phyloP scores from a whole-genome alignment of 2,797 vertebrate genomes.

The Sylvia borin region DNA sequence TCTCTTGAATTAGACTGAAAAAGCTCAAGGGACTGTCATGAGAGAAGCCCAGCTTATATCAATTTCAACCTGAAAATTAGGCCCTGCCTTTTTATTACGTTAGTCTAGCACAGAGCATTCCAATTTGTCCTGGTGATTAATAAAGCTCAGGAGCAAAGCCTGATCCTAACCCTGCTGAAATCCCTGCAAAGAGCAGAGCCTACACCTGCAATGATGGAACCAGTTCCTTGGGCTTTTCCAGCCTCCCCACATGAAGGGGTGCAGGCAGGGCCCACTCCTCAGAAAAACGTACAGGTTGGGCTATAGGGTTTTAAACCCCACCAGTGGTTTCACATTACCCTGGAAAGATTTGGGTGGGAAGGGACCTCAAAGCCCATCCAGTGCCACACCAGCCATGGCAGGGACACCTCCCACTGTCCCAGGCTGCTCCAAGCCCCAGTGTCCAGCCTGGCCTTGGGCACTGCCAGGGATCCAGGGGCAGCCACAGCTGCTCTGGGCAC shows the following conservation, averaged over 20 bases:
- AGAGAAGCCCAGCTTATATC: background rate
- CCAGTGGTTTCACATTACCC: background rate
- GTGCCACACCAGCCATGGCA: background rate
- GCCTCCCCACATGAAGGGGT: rapidly evolving
- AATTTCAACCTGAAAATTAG: background rate
- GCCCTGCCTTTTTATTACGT: background rate
- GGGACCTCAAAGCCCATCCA: rapidly evolving
- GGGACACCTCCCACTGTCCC: background rate
- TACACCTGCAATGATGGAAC: background rate
- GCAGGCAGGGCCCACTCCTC: background rate
- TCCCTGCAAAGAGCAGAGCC: background rate
- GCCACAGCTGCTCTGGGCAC: background rate
- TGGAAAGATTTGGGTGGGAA: background rate
- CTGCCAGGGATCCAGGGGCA: background rate
- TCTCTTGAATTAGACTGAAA: conserved; percentile 11
- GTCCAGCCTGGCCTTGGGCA: background rate
- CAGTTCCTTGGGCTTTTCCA: background rate
- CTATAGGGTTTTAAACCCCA: background rate
- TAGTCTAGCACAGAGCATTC: background rate
- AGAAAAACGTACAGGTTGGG: background rate
- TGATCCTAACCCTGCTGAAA: background rate
- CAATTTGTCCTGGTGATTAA: background rate
- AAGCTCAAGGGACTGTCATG: background rate
- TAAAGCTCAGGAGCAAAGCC: background rate
- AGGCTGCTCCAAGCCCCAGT: background rate